These are phyloP conservation scores for Papilio glaucus DNA, from an alignment of 1,140 invertebrate genomes.

Conservation along the genomic window DNA sequence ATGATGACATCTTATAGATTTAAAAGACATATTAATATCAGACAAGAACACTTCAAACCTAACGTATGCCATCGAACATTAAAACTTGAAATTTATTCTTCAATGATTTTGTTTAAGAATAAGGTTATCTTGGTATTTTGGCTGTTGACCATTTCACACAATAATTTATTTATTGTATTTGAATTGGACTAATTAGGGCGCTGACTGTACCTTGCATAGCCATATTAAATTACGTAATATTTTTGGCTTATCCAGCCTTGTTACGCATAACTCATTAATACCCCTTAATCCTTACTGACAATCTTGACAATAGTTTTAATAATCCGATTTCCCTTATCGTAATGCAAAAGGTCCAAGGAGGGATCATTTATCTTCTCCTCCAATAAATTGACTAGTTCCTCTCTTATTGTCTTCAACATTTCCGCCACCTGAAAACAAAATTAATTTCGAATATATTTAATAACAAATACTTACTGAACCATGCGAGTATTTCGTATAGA, in stretches of 20 bases:
- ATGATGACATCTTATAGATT: too few relatives aligned
- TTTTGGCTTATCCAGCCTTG: slow-evolving; percentile 17
- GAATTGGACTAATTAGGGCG: slow-evolving; percentile 8
- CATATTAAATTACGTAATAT: slow-evolving; percentile 5
- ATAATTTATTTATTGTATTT: too few relatives aligned
- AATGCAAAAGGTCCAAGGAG: slow-evolving; percentile 89
- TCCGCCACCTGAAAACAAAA: slow-evolving; percentile 86
- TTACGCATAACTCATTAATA: too few relatives aligned
- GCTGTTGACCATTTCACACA: not conserved
- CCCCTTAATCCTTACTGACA: slow-evolving; percentile 84
- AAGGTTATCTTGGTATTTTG: too few relatives aligned
- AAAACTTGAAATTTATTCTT: too few relatives aligned
- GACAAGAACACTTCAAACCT: too few relatives aligned
- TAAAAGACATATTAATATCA: too few relatives aligned
- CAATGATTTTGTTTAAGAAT: too few relatives aligned
- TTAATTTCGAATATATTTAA: slow-evolving; percentile 18
- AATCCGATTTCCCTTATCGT: slow-evolving; percentile 90
- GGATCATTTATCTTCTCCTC: slow-evolving; percentile 93
- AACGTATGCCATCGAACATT: too few relatives aligned
- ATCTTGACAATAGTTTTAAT: slow-evolving; percentile 91
- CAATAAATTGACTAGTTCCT: slow-evolving; percentile 89
- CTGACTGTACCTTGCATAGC: not conserved
- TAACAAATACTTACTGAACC: too few relatives aligned
- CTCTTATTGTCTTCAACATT: slow-evolving; percentile 89
- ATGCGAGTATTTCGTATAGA: not conserved